Percentiles rank a stretch among this genome's conserved stretches.
These are phyloP conservation scores for Plusia festucae DNA, from an alignment of 2,888 invertebrate genomes.

Conservation along the genomic window DNA sequence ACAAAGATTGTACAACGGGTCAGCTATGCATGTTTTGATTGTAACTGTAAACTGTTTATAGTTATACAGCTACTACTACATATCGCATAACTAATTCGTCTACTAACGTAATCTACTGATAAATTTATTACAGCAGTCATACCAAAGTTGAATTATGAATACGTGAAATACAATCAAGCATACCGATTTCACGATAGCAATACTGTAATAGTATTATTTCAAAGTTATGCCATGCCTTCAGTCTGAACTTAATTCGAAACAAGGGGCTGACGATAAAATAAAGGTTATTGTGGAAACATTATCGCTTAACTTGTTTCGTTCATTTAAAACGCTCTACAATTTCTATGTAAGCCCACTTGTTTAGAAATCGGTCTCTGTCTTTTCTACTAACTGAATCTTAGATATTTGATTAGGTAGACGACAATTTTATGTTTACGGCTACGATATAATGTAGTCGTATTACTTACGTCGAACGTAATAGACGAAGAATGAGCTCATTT, in stretches of 20 bases:
- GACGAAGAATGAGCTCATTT: background rate
- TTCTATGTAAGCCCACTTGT: constrained; percentile 23
- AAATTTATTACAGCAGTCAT: constrained; percentile 21
- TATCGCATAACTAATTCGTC: constrained; percentile 40
- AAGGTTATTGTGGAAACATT: constrained; percentile 45
- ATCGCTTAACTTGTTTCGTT: constrained; percentile 47
- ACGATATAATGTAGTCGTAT: background rate
- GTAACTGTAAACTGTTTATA: constrained; percentile 24
- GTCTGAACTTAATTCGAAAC: constrained; percentile 25
- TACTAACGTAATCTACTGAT: constrained; percentile 34
- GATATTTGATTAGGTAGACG: background rate
- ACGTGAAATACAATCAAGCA: constrained; percentile 19
- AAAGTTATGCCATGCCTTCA: constrained; percentile 24
- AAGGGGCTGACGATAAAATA: constrained; percentile 30
- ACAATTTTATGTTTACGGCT: background rate
- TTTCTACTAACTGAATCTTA: constrained; percentile 1
- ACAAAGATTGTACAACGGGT: constrained; percentile 15
- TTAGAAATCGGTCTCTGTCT: constrained; percentile 14
- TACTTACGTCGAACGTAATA: background rate
- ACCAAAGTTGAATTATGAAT: constrained; percentile 10
- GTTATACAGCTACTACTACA: constrained; percentile 4
- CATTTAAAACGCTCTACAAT: constrained; percentile 34
- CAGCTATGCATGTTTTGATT: constrained; percentile 21
- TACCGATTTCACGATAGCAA: constrained; percentile 24
- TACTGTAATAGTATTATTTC: constrained; percentile 20